Conservation (phyloP, 2,888 invertebrate species). For the Xestia rhomboidea region DNA sequence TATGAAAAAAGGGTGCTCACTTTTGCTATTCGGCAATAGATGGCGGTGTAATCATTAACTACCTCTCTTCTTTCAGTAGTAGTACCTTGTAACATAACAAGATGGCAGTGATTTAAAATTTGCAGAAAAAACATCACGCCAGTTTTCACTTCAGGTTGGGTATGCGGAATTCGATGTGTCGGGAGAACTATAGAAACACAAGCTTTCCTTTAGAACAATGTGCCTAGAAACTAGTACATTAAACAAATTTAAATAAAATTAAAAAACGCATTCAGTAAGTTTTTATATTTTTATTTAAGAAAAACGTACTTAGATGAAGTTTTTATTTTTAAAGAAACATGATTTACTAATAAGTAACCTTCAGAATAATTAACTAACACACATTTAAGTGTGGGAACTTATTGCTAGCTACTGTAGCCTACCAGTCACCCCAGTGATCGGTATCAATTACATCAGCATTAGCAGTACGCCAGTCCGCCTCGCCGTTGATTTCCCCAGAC, state of each 20-base stretch:
- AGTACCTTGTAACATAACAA: background rate
- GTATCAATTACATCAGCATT: conserved; percentile 78
- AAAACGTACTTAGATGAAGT: background rate
- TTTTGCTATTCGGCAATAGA: conserved; percentile 61
- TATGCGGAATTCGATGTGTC: background rate
- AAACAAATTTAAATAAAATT: background rate
- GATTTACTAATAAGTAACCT: background rate
- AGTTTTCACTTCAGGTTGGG: background rate
- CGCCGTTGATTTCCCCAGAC: conserved; percentile 83
- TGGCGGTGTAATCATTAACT: conserved; percentile 30
- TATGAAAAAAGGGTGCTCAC: background rate
- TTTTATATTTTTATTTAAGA: too few relatives aligned
- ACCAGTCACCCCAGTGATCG: conserved; percentile 58
- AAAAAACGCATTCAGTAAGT: too few relatives aligned
- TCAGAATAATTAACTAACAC: background rate
- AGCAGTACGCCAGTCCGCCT: conserved; percentile 55
- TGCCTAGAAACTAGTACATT: background rate
- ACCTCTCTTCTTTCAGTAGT: background rate
- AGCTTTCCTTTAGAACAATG: too few relatives aligned
- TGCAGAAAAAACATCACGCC: background rate
- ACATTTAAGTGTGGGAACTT: conserved; percentile 48
- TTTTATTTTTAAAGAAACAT: background rate
- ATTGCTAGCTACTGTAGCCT: conserved; percentile 55
- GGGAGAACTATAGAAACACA: too few relatives aligned
- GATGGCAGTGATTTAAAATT: conserved; percentile 45